Conservation (phyloP, 2,113 vertebrate species). For the Danionella cerebrum region DNA sequence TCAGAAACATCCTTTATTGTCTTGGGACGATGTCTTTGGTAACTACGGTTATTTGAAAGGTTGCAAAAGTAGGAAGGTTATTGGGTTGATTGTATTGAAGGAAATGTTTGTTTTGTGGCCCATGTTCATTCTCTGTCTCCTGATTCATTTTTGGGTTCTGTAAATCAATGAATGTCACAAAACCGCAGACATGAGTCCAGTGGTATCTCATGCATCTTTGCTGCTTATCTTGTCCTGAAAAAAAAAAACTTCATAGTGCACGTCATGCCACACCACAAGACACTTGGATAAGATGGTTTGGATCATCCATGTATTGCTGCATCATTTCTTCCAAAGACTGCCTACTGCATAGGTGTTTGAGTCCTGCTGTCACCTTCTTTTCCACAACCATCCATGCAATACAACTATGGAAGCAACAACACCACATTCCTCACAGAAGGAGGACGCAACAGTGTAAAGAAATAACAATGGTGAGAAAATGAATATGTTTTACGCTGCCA, state of each 20-base stretch:
- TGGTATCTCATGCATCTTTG: not conserved
- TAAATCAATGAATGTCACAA: conserved; percentile 1
- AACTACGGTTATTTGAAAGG: not conserved
- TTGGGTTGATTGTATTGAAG: not conserved
- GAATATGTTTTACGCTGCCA: conserved; percentile 52
- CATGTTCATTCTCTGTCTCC: not conserved
- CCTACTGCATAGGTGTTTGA: not conserved
- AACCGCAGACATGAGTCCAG: not conserved
- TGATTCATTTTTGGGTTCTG: not conserved
- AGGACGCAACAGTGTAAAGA: conserved; percentile 15
- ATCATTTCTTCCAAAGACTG: conserved; percentile 6
- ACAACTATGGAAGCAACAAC: not conserved
- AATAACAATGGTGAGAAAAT: conserved; percentile 31
- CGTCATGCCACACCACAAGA: conserved; percentile 2
- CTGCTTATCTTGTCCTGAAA: not conserved
- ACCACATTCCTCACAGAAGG: conserved; percentile 6
- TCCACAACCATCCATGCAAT: not conserved
- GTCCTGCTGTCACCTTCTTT: not conserved
- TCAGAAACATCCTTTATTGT: not conserved
- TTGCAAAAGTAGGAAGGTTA: not conserved
- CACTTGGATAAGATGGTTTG: not conserved
- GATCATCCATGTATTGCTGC: not conserved
- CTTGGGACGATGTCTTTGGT: not conserved
- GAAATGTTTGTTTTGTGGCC: not conserved
- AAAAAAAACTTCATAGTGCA: not conserved